Conservation (phyloP, 2,888 invertebrate species). For the Drosophila prostipennis region DNA sequence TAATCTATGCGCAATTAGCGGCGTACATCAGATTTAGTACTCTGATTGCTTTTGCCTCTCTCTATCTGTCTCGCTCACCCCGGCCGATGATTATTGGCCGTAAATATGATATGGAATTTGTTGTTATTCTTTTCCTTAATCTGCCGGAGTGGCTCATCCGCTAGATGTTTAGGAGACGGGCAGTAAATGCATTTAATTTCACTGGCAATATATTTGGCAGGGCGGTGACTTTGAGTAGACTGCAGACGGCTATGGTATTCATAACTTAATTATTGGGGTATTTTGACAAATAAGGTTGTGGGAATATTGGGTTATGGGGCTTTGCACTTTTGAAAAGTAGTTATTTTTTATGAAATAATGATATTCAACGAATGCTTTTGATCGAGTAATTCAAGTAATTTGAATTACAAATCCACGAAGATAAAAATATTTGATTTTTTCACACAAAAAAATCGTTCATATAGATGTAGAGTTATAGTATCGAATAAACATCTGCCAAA, state of each 20-base stretch:
- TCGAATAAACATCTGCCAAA: no score
- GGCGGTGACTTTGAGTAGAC: neutral
- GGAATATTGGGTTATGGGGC: no score
- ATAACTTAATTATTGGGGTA: neutral
- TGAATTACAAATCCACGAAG: no score
- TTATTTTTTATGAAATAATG: no score
- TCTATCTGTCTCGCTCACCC: neutral
- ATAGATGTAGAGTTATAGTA: no score
- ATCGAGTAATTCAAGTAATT: no score
- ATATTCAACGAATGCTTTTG: no score
- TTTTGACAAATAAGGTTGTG: neutral
- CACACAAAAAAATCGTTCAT: no score
- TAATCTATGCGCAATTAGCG: constrained; percentile 81
- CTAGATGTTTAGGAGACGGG: constrained; percentile 12
- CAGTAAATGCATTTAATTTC: constrained; percentile 24
- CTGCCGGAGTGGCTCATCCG: constrained; percentile 21
- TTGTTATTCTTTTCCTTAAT: constrained; percentile 27
- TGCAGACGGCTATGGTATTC: neutral
- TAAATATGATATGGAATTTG: constrained; percentile 68
- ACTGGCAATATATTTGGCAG: neutral
- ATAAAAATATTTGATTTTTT: no score
- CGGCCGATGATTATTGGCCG: constrained; percentile 49
- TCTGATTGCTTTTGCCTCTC: constrained; percentile 71
- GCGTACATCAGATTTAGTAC: constrained; percentile 80
- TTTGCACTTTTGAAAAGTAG: no score